These are phyloP conservation scores for Pteronotus mesoamericanus DNA, from an alignment of 2,797 vertebrate species.

Conservation along the genomic window DNA sequence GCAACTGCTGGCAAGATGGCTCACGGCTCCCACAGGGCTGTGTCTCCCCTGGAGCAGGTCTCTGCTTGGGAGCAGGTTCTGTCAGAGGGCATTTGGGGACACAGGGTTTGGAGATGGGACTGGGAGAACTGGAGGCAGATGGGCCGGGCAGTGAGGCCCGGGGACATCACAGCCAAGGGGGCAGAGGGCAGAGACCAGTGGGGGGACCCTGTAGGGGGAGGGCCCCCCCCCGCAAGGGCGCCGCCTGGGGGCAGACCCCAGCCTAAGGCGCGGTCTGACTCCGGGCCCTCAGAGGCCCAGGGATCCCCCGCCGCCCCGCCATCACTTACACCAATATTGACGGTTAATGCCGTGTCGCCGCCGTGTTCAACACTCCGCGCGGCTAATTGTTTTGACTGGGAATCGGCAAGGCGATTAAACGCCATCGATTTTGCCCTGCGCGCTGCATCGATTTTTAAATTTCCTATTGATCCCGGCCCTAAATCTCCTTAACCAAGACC, in stretches of 20 bases:
- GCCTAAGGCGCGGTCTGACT: background rate
- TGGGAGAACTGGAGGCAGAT: background rate
- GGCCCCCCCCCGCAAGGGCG: background rate
- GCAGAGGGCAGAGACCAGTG: background rate
- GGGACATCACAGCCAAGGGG: background rate
- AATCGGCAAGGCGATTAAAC: conserved; percentile 98
- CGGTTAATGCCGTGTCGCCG: conserved; percentile 83
- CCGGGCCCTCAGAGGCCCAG: conserved; percentile 1
- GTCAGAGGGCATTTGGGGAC: background rate
- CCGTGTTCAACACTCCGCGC: conserved; percentile 94
- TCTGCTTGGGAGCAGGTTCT: background rate
- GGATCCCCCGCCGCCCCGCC: conserved; percentile 81
- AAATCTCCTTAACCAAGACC: conserved; percentile 91
- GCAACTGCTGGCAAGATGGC: background rate
- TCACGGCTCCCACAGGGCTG: background rate
- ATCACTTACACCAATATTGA: conserved; percentile 84
- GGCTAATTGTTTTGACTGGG: conserved; percentile 97
- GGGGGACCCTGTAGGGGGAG: no score
- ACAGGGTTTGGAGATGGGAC: background rate
- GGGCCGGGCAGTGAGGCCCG: background rate
- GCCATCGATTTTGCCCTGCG: conserved; percentile 96
- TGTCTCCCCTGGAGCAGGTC: background rate
- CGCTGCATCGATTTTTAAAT: conserved; percentile 98
- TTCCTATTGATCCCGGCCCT: conserved; percentile 95
- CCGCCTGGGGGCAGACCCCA: conserved; percentile 45